Percentiles rank a stretch among this genome's conserved stretches.
phyloP scores from a whole-genome alignment of 2,888 invertebrate species.

The Ectobius pallidus region DNA sequence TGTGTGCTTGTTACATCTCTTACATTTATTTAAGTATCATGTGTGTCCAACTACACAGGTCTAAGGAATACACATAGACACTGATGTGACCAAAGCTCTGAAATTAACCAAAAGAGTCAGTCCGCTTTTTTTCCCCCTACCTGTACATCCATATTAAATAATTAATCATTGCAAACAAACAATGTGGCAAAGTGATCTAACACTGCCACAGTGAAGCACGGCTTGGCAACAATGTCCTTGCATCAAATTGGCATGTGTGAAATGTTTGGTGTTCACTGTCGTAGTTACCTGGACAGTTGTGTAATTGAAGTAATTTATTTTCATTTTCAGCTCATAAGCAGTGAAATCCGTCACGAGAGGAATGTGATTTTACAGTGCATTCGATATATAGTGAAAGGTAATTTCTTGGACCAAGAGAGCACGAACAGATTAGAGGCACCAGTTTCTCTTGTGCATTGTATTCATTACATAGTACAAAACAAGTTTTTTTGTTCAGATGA shows the following conservation, averaged over 20 bases:
- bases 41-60: no score
- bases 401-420: conserved; percentile 63
- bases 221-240: neutral
- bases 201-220: neutral
- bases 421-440: neutral
- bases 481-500: conserved; percentile 68
- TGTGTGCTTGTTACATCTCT: no score
- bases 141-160: no score
- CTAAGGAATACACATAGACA: no score
- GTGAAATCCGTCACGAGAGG: conserved; percentile 83
- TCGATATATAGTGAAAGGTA: conserved; percentile 75
- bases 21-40: no score
- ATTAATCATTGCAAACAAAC: neutral
- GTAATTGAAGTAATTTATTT: conserved; percentile 39
- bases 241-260: neutral
- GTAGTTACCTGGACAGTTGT: neutral
- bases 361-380: conserved; percentile 88
- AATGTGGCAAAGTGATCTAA: neutral
- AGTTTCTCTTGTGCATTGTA: conserved; percentile 77
- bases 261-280: neutral
- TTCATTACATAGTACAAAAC: conserved; percentile 76
- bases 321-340: conserved; percentile 64
- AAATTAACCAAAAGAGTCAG: no score
- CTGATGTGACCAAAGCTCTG: no score
- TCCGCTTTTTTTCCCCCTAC: no score